Percentiles rank a stretch among this genome's conserved stretches.
These are phyloP conservation scores for Neuroscelio doddi DNA, from an alignment of 2,888 invertebrate genomes.

Conservation along the genomic window DNA sequence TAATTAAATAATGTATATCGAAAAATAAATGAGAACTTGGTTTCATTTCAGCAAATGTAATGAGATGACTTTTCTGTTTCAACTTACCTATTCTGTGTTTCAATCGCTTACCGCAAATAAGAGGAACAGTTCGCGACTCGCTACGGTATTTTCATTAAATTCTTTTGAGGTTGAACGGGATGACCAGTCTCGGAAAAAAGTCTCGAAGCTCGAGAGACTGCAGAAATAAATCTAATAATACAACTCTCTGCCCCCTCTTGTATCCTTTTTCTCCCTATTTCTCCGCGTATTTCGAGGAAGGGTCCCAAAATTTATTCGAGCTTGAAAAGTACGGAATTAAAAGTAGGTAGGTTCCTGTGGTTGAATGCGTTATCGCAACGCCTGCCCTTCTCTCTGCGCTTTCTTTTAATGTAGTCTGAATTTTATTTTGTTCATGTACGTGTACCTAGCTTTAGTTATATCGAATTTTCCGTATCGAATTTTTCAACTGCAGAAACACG, in stretches of 20 bases:
- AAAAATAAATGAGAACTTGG: not conserved
- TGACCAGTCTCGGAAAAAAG: slow-evolving; percentile 56
- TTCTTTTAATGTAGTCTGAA: slow-evolving; percentile 36
- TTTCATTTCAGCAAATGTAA: slow-evolving; percentile 17
- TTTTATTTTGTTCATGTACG: slow-evolving; percentile 35
- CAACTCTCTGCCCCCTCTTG: slow-evolving; percentile 39
- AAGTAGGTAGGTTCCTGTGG: slow-evolving; percentile 56
- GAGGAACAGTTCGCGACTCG: slow-evolving; percentile 45
- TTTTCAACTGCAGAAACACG: not conserved
- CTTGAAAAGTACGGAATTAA: slow-evolving; percentile 57
- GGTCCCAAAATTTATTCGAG: slow-evolving; percentile 52
- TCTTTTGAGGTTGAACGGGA: slow-evolving; percentile 60
- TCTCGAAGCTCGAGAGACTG: slow-evolving; percentile 55
- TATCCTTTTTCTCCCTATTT: slow-evolving; percentile 40
- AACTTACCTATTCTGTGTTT: slow-evolving; percentile 47
- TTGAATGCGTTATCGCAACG: slow-evolving; percentile 54
- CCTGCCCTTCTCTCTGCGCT: slow-evolving; percentile 37
- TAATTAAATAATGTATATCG: too few relatives aligned
- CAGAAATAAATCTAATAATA: slow-evolving; percentile 63
- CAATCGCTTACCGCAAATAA: slow-evolving; percentile 47
- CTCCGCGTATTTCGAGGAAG: slow-evolving; percentile 45
- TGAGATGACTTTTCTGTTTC: slow-evolving; percentile 41
- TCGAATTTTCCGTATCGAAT: too few relatives aligned
- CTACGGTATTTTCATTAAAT: slow-evolving; percentile 66
- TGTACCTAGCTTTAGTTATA: slow-evolving; percentile 29